Base-by-base conservation (phyloP, 2,797 vertebrate genomes). In the Emydoidea blandingii region DNA sequence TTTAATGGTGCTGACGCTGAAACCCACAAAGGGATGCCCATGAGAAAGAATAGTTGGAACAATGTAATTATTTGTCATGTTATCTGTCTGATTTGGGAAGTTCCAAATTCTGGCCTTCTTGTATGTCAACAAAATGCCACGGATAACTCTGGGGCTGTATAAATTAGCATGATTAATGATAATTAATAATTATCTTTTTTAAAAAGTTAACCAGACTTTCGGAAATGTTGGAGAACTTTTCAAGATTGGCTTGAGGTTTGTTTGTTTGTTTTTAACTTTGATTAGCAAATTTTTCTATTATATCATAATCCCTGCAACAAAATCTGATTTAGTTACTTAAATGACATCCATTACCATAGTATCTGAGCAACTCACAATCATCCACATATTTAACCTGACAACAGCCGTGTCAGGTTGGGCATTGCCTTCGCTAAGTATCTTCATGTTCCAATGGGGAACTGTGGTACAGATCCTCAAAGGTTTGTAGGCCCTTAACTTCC, bases 1-100 rank as follows among this genome's bases (percentile, higher is more conserved):
- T 93, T 95, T 97, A 97, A 97, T 96, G 86, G 87, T 97, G 31
- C 68, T 87, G 92, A 91, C 80, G 81, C 53, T 96, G 92, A 97
- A 97, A 96, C 94, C 86, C 78, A 94, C 5, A 59, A 88, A 95
- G 84, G 89, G 59, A 89, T 93, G 74, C 89, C 59, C 90, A 95
- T 81, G 93, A 97, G 93, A 97, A 94, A 89, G 94, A 87, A 62
- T 84, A 96, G 91, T 87, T 95, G 47, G 56, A 94, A 87, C 57
- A 76, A 93, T 82, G 85, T 89, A 94, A 95, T 94, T 96, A 94
- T 95, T 96, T 96, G 84, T 91, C 89, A 87, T 83, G 80, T 92
- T 96, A 76, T 81, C 81, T 91, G 86, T 95, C 80, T 57, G 85
- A 19, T 94, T 93, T 78, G 47, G 37, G 49, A 90, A 83, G 81